Evolutionary conservation across 2,113 vertebrate species (phyloP).

Genomic region (Apodemus sylvaticus): DNA sequence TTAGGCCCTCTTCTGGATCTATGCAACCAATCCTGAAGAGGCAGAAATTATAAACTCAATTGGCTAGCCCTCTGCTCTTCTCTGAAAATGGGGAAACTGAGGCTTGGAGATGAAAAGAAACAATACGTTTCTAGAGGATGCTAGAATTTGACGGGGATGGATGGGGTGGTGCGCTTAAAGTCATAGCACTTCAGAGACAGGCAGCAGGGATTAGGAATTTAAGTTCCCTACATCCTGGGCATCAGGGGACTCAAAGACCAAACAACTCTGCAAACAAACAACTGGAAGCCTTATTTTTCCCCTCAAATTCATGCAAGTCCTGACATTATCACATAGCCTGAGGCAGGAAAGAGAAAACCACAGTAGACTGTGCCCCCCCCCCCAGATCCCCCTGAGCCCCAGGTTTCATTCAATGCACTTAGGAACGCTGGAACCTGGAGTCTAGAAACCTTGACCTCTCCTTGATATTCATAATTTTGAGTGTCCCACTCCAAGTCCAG

Average conservation of each 20-base stretch:
- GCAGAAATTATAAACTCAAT: not conserved
- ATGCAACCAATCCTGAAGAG: not conserved
- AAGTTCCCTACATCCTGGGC: not conserved
- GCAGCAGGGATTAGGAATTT: not conserved
- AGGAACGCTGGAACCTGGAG: not conserved
- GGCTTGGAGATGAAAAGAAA: not conserved
- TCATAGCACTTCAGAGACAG: too few relatives aligned
- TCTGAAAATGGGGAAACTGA: slow-evolving; percentile 23
- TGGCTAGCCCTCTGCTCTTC: not conserved
- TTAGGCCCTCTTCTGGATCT: not conserved
- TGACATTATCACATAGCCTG: not conserved
- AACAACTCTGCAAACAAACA: not conserved
- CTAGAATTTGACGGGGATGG: not conserved
- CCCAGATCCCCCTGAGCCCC: not conserved
- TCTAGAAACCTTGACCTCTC: not conserved
- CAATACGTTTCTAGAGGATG: not conserved
- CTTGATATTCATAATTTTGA: not conserved
- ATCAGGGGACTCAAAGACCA: not conserved
- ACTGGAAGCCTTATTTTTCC: not conserved
- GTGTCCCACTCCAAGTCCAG: not conserved
- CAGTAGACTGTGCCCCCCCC: rapidly evolving
- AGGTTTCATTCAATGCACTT: not conserved
- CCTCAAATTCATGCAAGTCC: not conserved
- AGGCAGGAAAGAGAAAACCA: not conserved
- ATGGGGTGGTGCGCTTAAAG: not conserved